A percentile compares a stretch with the other conserved stretches of the same genome.
phyloP scores from a whole-genome alignment of 2,113 vertebrate genomes.

The Seriola rivoliana region DNA sequence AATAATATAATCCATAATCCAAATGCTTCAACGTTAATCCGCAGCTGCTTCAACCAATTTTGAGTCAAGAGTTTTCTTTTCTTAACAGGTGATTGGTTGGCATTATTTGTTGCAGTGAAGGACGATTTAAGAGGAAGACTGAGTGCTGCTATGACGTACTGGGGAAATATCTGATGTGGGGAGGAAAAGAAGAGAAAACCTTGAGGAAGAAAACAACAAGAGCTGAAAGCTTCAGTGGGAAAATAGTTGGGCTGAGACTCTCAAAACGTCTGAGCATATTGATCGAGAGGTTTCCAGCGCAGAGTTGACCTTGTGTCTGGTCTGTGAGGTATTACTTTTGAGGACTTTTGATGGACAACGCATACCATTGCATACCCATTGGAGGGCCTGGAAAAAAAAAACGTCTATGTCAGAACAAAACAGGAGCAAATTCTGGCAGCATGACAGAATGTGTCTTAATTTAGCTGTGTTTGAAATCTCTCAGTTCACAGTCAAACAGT shows the following conservation, averaged over 20 bases:
- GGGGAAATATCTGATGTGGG: neutral
- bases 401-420: slow-evolving; percentile 3
- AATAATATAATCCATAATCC: slow-evolving; percentile 70
- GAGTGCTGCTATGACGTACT: neutral
- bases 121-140: slow-evolving; percentile 24
- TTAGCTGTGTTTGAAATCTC: slow-evolving; percentile 51
- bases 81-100: slow-evolving; percentile 41
- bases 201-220: slow-evolving; percentile 31
- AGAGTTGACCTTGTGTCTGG: slow-evolving; percentile 58
- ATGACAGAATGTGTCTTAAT: slow-evolving; percentile 39
- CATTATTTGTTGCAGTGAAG: slow-evolving; percentile 39
- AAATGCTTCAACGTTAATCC: slow-evolving; percentile 55
- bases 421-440: slow-evolving; percentile 25
- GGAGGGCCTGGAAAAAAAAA: neutral
- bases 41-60: slow-evolving; percentile 19
- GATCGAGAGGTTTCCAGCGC: slow-evolving; percentile 63
- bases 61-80: slow-evolving; percentile 34
- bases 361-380: neutral
- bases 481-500: slow-evolving; percentile 27
- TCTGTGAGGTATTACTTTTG: slow-evolving; percentile 40
- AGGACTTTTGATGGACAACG: slow-evolving; percentile 54
- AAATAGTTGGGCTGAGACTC: slow-evolving; percentile 26
- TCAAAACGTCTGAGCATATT: slow-evolving; percentile 60
- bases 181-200: neutral
- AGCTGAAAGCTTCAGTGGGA: slow-evolving; percentile 58